Percentiles rank a stretch among this genome's conserved stretches.
Conservation (phyloP, 1,140 invertebrate species). For the silkworm (Bombyx mori) region DNA sequence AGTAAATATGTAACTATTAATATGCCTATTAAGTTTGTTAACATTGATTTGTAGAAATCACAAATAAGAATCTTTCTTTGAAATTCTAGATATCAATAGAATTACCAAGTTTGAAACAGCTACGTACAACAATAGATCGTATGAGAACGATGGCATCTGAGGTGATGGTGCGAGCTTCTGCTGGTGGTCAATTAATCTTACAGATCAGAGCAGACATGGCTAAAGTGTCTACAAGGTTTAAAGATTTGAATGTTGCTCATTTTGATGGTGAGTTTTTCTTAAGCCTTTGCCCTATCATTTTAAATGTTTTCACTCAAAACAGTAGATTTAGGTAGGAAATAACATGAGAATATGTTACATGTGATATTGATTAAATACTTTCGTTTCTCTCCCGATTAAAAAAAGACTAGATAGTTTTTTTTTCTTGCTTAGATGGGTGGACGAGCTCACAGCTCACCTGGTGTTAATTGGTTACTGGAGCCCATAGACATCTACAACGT, state of each 20-base stretch:
- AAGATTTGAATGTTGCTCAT: constrained; percentile 73
- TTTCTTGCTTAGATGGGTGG: no score
- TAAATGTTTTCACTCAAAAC: background rate
- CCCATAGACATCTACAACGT: no score
- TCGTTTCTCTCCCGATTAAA: no score
- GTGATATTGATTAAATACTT: no score
- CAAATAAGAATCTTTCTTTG: background rate
- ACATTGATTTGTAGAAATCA: background rate
- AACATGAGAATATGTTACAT: background rate
- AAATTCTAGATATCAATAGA: constrained; percentile 80
- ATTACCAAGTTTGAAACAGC: constrained; percentile 80
- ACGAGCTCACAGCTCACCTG: no score
- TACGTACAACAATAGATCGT: constrained; percentile 84
- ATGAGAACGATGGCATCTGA: constrained; percentile 83
- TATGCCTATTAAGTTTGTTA: no score
- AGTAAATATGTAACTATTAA: no score
- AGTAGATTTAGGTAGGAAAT: background rate
- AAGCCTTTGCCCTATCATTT: background rate
- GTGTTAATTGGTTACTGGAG: no score
- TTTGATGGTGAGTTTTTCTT: constrained; percentile 63
- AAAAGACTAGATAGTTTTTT: no score
- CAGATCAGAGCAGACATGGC: constrained; percentile 83
- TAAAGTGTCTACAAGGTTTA: constrained; percentile 84
- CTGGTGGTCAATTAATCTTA: constrained; percentile 78
- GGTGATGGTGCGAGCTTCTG: constrained; percentile 79